Conservation (phyloP, 2,113 vertebrate genomes). For the Brachyhypopomus occidentalis region DNA sequence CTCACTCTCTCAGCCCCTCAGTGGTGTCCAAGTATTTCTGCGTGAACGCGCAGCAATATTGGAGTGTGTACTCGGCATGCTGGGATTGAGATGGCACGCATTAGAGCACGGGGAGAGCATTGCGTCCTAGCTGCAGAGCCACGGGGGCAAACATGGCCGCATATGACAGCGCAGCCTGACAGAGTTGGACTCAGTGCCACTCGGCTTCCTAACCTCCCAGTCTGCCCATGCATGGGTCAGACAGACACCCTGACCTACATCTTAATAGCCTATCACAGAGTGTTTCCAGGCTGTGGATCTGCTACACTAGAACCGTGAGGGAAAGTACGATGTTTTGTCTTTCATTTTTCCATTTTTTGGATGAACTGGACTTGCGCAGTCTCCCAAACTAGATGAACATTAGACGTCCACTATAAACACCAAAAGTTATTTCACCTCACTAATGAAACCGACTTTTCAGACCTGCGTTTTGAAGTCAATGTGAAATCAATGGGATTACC, state of each 20-base stretch:
- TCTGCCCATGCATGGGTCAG: slow-evolving; percentile 28
- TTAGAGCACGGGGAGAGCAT: slow-evolving; percentile 36
- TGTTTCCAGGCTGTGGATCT: neutral
- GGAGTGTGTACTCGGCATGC: slow-evolving; percentile 14
- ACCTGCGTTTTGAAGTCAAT: neutral
- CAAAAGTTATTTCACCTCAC: neutral
- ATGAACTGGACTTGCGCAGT: neutral
- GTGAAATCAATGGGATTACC: slow-evolving; percentile 7
- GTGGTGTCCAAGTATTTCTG: slow-evolving; percentile 28
- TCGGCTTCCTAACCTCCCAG: slow-evolving; percentile 20
- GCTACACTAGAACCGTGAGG: neutral
- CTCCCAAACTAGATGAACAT: no score
- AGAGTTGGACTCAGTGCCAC: slow-evolving; percentile 34
- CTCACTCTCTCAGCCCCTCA: neutral
- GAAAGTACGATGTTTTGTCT: no score
- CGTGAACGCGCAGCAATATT: slow-evolving; percentile 28
- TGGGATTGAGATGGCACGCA: slow-evolving; percentile 36
- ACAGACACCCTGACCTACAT: slow-evolving; percentile 29
- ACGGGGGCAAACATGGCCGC: slow-evolving; percentile 20
- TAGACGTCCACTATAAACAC: neutral
- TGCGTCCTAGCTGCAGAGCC: slow-evolving; percentile 14
- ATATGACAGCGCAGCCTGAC: slow-evolving; percentile 43
- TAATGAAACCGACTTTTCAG: neutral
- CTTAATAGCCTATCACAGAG: slow-evolving; percentile 20
- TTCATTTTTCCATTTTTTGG: no score